phyloP scores from a whole-genome alignment of 1,140 invertebrate genomes.

The Drosophila mayri region DNA sequence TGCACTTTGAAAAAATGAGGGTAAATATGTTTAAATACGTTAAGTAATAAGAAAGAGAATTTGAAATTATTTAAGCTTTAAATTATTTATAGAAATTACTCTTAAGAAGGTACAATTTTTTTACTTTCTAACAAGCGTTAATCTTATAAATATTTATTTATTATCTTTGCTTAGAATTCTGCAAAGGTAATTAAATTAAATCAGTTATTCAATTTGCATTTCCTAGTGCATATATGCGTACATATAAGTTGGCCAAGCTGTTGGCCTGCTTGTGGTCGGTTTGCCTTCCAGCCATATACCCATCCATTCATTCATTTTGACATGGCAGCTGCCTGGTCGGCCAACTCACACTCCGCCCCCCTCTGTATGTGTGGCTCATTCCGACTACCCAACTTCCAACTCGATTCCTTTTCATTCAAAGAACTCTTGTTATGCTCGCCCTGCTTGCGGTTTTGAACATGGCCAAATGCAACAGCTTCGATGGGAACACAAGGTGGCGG shows the following conservation, averaged over 20 bases:
- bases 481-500: conserved; percentile 8
- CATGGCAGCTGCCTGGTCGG: conserved; percentile 71
- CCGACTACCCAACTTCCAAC: conserved; percentile 3
- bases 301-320: conserved; percentile 71
- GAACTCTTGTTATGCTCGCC: conserved; percentile 57
- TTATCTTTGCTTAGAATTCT: background rate
- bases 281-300: conserved; percentile 38
- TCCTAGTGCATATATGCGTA: conserved; percentile 17
- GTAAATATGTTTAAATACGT: background rate
- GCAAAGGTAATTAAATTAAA: background rate
- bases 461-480: conserved; percentile 67
- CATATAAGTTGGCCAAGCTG: conserved; percentile 49
- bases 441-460: conserved; percentile 51
- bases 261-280: conserved; percentile 66
- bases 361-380: background rate
- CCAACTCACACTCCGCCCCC: conserved; percentile 5
- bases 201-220: background rate
- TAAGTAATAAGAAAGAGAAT: background rate
- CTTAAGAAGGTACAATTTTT: no score
- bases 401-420: conserved; percentile 33
- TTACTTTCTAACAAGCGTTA: background rate
- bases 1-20: conserved; percentile 9
- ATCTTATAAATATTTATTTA: background rate
- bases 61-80: background rate
- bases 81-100: background rate